Evolutionary conservation across 2,888 invertebrate genomes (phyloP), one percentile per base, ranked within the genome.

Genomic region (Ennomos fuscantarius): DNA sequence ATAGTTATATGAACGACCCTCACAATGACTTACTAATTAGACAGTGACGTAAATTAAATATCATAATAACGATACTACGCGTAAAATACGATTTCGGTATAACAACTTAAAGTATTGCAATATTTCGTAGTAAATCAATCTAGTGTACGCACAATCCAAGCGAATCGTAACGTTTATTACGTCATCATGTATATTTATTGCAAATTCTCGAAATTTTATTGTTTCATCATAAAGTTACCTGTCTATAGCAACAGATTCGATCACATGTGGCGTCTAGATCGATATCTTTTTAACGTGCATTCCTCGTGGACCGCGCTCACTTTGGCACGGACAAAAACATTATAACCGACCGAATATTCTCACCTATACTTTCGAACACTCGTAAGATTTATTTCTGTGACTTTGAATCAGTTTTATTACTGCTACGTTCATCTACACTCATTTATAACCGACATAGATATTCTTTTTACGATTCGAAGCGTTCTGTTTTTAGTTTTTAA

Each of bases 401-500:
- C 87, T 90, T 58, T 83, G 86, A 84, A 86, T 89, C 84, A 84
- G 86, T 89, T 91, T 91, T 90, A 90, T 89, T 84, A 84, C 88
- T 79, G 74, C 81, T 84, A 78, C 86, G 86, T 89, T 89, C 87
- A 89, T 88, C 87, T 88, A 86, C 81, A 88, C 86, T 89, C 90
- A 90, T 92, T 90, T 92, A 90, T 90, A 89, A 84, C 84, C 81
- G 84, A 84, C 89, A 86, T 87, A 89, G 89, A 89, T 88, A 87
- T 84, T 84, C 84, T 91, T 90, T 84, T 92, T 91, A 92, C 90
- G 91, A 91, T 91, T 89, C 81, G 79, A 84, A 81, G 82, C 87
- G 89, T 79, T 87, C 84, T 89, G 92, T 92, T 93, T 93, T 92
- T 92, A 82, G 89, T 90, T 92, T 93, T 93, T 92, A 93, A 92